Evolutionary conservation across 2,113 vertebrate genomes (phyloP), one percentile per base, ranked within the genome.

Genomic region (Albula goreensis): DNA sequence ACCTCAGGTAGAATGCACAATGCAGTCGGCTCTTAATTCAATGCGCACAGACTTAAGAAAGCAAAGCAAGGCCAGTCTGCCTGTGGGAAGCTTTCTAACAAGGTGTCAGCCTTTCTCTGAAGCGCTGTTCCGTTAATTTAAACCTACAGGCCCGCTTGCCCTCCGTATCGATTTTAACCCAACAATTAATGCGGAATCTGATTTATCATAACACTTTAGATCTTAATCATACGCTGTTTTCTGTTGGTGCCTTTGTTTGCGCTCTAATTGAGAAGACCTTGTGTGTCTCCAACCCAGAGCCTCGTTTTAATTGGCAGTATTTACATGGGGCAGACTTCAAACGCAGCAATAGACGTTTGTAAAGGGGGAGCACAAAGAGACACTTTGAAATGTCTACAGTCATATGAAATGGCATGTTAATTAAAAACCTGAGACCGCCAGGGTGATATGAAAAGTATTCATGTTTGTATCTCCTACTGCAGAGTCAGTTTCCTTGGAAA

Each of bases 191-290:
- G 93, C 92, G 93, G 92, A 95, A 94, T 96, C 94, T 94, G 96
- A 96, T 96, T 96, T 96, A 96, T 97, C 95, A 94, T 93, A 96
- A 97, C 97, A 96, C 95, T 97, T 95, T 94, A 97, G 95, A 97
- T 96, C 94, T 96, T 97, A 97, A 97, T 98, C 96, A 96, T 94
- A 95, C 92, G 96, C 95, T 93, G 90, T 93, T 96, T 96, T 96
- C 95, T 93, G 95, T 92, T 85, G 93, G 93, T 97, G 96, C 95
- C 96, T 98, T 97, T 98, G 96, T 99, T 97, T 98, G 96, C 96
- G 94, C 96, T 97, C 98, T 98, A 97, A 98, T 98, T 98, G 97
- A 95, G 94, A 94, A 94, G 96, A 97, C 95, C 96, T 96, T 96
- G 95, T 94, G 93, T 93, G 91, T 97, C 96, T 96, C 94, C 95